phyloP scores from a whole-genome alignment of 2,888 invertebrate genomes.

The Flexamia atlantica region DNA sequence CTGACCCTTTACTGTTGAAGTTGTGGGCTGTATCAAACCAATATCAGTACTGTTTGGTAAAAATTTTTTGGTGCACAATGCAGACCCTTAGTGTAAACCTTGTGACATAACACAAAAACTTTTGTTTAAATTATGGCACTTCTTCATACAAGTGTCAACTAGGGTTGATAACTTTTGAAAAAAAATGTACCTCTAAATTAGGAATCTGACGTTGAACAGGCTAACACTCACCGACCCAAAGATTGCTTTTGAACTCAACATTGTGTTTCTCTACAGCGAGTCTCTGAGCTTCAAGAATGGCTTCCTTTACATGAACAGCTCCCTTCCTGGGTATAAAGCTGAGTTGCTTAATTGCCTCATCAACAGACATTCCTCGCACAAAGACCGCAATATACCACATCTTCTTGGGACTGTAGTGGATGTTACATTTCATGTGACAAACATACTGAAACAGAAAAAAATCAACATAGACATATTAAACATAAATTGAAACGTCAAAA shows the following conservation, averaged over 20 bases:
- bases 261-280: slow-evolving; percentile 92
- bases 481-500: slow-evolving; percentile 19
- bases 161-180: too few species aligned
- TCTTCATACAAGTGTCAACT: too few species aligned
- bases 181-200: too few species aligned
- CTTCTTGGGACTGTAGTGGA: slow-evolving; percentile 95
- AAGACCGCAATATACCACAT: slow-evolving; percentile 95
- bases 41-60: too few species aligned
- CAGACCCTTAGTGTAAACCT: too few species aligned
- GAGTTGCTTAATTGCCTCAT: slow-evolving; percentile 95
- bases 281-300: slow-evolving; percentile 93
- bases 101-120: too few species aligned
- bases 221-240: slow-evolving; percentile 94
- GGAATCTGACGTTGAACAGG: too few species aligned
- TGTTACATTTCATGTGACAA: slow-evolving; percentile 89
- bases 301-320: slow-evolving; percentile 84
- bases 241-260: slow-evolving; percentile 96
- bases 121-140: too few species aligned
- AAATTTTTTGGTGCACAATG: too few species aligned
- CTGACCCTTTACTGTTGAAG: too few species aligned
- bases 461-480: slow-evolving; percentile 48
- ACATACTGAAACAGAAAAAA: slow-evolving; percentile 83
- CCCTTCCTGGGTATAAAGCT: slow-evolving; percentile 90
- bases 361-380: slow-evolving; percentile 94
- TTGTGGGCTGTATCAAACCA: too few species aligned